These are phyloP conservation scores for Morpho deidamia DNA, from an alignment of 2,888 invertebrate genomes.

Conservation along the genomic window DNA sequence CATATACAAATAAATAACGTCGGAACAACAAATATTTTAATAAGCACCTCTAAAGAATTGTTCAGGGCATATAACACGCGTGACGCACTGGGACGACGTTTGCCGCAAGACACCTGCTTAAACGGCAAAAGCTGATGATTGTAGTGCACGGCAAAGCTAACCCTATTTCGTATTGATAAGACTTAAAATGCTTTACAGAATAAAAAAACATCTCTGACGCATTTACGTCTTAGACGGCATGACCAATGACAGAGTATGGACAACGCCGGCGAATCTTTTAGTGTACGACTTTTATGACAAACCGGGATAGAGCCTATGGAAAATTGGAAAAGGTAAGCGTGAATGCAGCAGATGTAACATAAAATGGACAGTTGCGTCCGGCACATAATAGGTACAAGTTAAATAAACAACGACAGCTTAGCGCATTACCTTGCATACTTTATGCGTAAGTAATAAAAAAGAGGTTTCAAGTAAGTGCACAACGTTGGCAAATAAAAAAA, in stretches of 20 bases:
- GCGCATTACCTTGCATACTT: slow-evolving; percentile 11
- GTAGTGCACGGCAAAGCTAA: slow-evolving; percentile 16
- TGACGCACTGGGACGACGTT: slow-evolving; percentile 44
- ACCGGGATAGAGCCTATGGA: slow-evolving; percentile 57
- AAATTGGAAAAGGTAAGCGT: slow-evolving; percentile 70
- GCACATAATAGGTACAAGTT: slow-evolving; percentile 25
- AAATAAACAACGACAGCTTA: slow-evolving; percentile 33
- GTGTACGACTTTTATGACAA: slow-evolving; percentile 65
- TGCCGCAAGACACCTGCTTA: slow-evolving; percentile 27
- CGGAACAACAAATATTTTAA: slow-evolving; percentile 77
- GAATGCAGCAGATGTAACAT: slow-evolving; percentile 66
- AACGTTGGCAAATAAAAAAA: no score
- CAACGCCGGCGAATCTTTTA: slow-evolving; percentile 57
- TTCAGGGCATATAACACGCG: slow-evolving; percentile 63
- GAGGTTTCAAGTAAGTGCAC: neutral
- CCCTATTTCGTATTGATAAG: slow-evolving; percentile 28
- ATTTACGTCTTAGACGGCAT: slow-evolving; percentile 45
- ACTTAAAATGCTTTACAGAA: slow-evolving; percentile 26
- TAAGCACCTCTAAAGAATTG: slow-evolving; percentile 72
- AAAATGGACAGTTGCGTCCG: slow-evolving; percentile 38
- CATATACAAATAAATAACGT: slow-evolving; percentile 74
- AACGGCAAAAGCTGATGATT: slow-evolving; percentile 15
- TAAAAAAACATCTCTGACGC: slow-evolving; percentile 37
- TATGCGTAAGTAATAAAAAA: neutral
- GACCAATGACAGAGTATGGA: slow-evolving; percentile 59